Evolutionary conservation across 2,888 invertebrate species (phyloP), one percentile per base, ranked within the genome.

Genomic region (Agrilus mali): DNA sequence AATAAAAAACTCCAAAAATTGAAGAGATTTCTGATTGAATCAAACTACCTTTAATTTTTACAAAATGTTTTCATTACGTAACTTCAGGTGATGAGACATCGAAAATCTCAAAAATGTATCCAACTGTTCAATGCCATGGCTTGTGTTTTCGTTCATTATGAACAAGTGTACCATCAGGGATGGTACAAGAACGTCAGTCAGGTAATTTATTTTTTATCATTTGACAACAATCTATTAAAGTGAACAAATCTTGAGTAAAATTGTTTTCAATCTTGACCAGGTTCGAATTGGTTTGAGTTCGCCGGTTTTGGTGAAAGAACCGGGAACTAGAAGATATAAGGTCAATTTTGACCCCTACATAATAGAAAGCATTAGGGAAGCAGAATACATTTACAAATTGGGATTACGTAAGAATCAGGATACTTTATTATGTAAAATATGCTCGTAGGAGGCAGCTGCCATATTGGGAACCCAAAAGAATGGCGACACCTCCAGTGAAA

Each of bases 301-400:
- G 0, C 86, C 88, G 0, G 67, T 89, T 10, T 60, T 89, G 35
- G 73, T 81, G 16, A 75, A 77, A 35, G 76, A 83, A 58, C 78
- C 80, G 3, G 65, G 65, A 32, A 81, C 80, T 0, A 76, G 75
- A 53, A 69, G 77, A 55, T 80, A 81, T 48, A 66, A 73, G 2
- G 71, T 86, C 1, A 82, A 88, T 63, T 84, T 88, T 54, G 83
- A 86, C 61, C 70, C 76, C 2, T 81, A 76, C 41, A 78, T 86
- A 40, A 66, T 69, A 2, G 82, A 84, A 64, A 75, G 85, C 40
- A 82, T 87, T 36, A 71, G 80, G 48, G 90, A 90, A 68, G 77
- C 86, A 0, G 86, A 88, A 58, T 81, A 83, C 55, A 84, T 89
- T 76, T 78, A 80, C 65, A 85, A 85, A 61, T 68, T 88, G 46